phyloP scores from a whole-genome alignment of 2,113 vertebrate genomes.

The Neogobius melanostomus region DNA sequence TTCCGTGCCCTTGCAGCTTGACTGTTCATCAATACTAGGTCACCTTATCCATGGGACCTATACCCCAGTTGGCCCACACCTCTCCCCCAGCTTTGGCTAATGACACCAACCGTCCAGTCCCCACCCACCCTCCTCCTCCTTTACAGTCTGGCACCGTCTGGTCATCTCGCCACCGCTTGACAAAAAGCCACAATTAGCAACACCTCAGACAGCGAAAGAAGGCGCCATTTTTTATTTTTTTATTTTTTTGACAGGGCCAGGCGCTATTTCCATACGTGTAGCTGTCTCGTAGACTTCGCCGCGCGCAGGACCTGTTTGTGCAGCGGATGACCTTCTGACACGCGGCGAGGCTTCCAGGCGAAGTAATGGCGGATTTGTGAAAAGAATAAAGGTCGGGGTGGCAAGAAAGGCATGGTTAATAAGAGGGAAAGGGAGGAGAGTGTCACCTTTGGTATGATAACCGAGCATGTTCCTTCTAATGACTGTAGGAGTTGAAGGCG shows the following conservation, averaged over 20 bases:
- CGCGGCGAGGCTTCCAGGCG: slow-evolving; percentile 50
- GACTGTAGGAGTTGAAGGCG: background rate
- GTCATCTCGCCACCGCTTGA: slow-evolving; percentile 59
- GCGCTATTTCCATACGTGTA: slow-evolving; percentile 66
- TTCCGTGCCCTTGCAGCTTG: slow-evolving; percentile 75
- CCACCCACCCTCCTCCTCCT: slow-evolving; percentile 23
- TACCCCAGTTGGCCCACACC: slow-evolving; percentile 58
- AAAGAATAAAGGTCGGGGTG: slow-evolving; percentile 57
- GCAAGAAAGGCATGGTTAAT: slow-evolving; percentile 50
- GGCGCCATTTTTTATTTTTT: background rate
- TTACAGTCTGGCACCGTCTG: slow-evolving; percentile 59
- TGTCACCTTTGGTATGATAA: slow-evolving; percentile 7
- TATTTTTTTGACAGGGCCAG: slow-evolving; percentile 47
- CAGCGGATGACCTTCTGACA: slow-evolving; percentile 67
- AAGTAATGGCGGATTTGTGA: slow-evolving; percentile 55
- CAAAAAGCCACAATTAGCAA: slow-evolving; percentile 68
- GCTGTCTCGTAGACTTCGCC: slow-evolving; percentile 45
- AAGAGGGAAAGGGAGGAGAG: slow-evolving; percentile 15
- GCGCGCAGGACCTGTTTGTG: slow-evolving; percentile 44
- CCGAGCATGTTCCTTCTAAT: background rate
- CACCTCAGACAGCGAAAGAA: slow-evolving; percentile 64
- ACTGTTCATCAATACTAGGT: slow-evolving; percentile 80
- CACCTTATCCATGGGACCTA: slow-evolving; percentile 68
- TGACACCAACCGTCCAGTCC: slow-evolving; percentile 58
- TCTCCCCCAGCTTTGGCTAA: slow-evolving; percentile 50